Base-by-base conservation (phyloP, 2,888 invertebrate species). In the Crematogaster levior region DNA sequence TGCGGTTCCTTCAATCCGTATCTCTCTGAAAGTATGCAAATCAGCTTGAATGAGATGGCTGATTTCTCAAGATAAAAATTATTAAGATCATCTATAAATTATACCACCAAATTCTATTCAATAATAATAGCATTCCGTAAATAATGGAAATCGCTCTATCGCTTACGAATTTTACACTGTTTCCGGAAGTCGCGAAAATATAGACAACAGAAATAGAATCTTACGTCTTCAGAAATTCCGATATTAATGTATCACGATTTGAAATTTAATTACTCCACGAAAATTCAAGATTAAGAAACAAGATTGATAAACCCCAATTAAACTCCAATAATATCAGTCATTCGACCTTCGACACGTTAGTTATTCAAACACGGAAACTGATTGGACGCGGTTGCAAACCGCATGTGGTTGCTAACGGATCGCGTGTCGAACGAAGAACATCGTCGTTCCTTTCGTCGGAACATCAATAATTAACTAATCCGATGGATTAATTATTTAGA, bases 1-100 rank as follows among this genome's bases (percentile, higher is more conserved):
- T 97, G 97, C 0, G 98, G 98, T 93, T 99, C 98, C 93, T 97
- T 97, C 89, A 99, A 95, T 63, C 99, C 99, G 93, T 98, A 98
- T 37, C 99, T 89, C 73, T 85, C 89, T 89, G 90, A 6, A 88
- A 90, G 66, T 10, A 15, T 51, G 75, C 70, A 56, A 61, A 68
- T 27, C 18, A 27, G 10, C 7, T 51, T 9, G 21, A 21, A 21
- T 40, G 6, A 40, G n/a, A 24, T 12, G n/a, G 37, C n/a, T 0
- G 21, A 10, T 74, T 43, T 30, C 21, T 27, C 30, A 12, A 21
- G 5, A 15, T n/a, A n/a, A n/a, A n/a, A n/a, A n/a, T n/a, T n/a
- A n/a, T n/a, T n/a, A n/a, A n/a, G n/a, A n/a, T n/a, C n/a, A n/a
- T n/a, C n/a, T n/a, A n/a, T n/a, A n/a, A n/a, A n/a, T n/a, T n/a